Base-by-base conservation (phyloP, 2,113 vertebrate genomes). In the Suncus etruscus region DNA sequence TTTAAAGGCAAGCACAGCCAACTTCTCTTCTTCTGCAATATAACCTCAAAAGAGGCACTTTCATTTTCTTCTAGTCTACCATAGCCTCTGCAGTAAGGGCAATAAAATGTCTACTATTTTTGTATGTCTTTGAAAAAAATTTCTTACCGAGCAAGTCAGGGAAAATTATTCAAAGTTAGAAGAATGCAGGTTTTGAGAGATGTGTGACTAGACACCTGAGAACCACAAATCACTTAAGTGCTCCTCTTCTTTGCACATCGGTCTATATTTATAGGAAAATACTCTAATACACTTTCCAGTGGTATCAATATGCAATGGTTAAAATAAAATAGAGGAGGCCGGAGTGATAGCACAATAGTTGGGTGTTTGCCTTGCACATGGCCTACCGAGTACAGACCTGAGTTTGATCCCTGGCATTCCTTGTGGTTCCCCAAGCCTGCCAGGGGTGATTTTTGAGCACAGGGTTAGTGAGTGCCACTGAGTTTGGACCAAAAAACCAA, bases 221-320 rank as follows among this genome's bases (percentile, higher is more conserved):
- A 2, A 3, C 2, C 8, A 8, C 11, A 69, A 8, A 74, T 32
- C 2, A 1, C 20, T 1, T 0, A 12, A 16, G 8, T 10, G 1
- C 3, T 24, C 2, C 3, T 14, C 15, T 2, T 1, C 10, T 8
- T 29, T 6, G 61, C 7, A 6, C 0, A 20, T 1, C 3, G 20
- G 29, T 0, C 3, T 54, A 22, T 48, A 27, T 20, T 69, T 66
- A n/a, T 1, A 51, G 29, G 24, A 72, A 76, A 88, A 31, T 24
- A 31, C 0, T 39, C 31, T 16, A 10, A 4, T 50, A 6, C 72
- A n/a, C 3, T 61, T 63, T 65, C 31, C 9, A 61, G 2, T 58
- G 24, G 32, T 16, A 54, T 10, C 3, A 58, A 61, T 20, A 77
- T 14, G 7, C 9, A 27, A 0, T 6, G 14, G 18, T 16, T 31